These are phyloP conservation scores for Palythoa grandiflora DNA, from an alignment of 92 coral and sea anemone species.

Conservation along the genomic window DNA sequence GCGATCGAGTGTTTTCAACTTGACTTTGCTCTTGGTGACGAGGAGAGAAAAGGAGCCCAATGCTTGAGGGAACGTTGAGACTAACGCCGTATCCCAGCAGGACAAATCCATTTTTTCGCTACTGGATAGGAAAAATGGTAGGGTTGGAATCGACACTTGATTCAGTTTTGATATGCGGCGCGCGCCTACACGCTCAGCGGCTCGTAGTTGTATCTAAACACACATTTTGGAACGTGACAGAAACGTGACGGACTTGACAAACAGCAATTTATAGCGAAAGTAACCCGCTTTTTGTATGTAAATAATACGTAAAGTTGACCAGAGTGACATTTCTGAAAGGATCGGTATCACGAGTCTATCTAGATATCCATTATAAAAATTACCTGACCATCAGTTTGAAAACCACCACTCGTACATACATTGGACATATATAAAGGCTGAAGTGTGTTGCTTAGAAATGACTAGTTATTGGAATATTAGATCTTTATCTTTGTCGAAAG, in stretches of 20 bases:
- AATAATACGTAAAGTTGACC: constrained; percentile 5
- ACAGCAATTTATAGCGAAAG: neutral
- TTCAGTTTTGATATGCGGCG: constrained; percentile 13
- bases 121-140: constrained; percentile 53
- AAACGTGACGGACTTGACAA: constrained; percentile 32
- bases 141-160: constrained; percentile 29
- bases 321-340: constrained; percentile 33
- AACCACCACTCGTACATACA: constrained; percentile 29
- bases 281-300: neutral
- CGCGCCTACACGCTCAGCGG: neutral
- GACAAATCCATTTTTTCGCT: constrained; percentile 41
- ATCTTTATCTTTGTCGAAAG: constrained; percentile 34
- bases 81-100: constrained; percentile 34
- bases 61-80: constrained; percentile 25
- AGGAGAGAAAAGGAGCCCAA: neutral
- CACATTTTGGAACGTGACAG: constrained; percentile 22
- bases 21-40: neutral
- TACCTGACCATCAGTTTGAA: constrained; percentile 9
- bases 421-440: constrained; percentile 18
- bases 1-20: constrained; percentile 24
- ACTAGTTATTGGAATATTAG: constrained; percentile 14
- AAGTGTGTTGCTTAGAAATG: constrained; percentile 39
- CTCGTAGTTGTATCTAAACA: neutral
- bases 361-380: constrained; percentile 33
- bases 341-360: constrained; percentile 39